Base-by-base conservation (phyloP, 2,888 invertebrate species). In the Cephus pulcher region DNA sequence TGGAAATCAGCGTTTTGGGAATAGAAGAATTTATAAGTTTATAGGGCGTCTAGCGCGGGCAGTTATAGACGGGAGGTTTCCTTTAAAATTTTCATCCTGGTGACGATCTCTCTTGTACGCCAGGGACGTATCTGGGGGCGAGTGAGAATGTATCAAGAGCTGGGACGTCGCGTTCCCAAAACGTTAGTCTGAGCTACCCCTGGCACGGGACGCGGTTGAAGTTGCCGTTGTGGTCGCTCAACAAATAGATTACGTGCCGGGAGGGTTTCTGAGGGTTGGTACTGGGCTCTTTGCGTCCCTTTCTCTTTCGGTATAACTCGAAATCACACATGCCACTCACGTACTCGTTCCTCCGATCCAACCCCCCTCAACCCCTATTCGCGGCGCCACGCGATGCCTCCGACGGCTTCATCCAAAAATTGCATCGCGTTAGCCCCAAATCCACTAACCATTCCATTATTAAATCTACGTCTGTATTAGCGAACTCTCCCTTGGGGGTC, bases 171-270 rank as follows among this genome's bases (percentile, higher is more conserved):
- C 56, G 56, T 56, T 23, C 56, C 56, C 56, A 56, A 56, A 56
- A 56, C 56, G 56, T 23, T 56, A 56, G 56, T 9, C 23, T 56
- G 56, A 23, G 56, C 23, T 23, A 56, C 56, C 56, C 56, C 23
- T 56, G 23, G 74, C n/a, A n/a, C 9, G 81, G 78, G 78, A 81
- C 74, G 80, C 77, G 82, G 80, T 82, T 80, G 82, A 82, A 84
- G 83, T 83, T 80, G 83, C 81, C 81, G 75, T 86, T 87, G 89
- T 87, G 91, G 91, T 90, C 88, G 88, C 84, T 85, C 89, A 88
- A 91, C 91, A 91, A 91, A 91, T 91, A 91, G 91, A 91, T 91
- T 91, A 91, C 91, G 91, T 90, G 91, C 89, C 86, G 33, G 81
- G 84, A 78, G 83, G 85, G 80, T 80, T 82, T 69, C 75, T 82